Conservation (phyloP, 2,113 vertebrate genomes). For the Stigmatopora nigra region DNA sequence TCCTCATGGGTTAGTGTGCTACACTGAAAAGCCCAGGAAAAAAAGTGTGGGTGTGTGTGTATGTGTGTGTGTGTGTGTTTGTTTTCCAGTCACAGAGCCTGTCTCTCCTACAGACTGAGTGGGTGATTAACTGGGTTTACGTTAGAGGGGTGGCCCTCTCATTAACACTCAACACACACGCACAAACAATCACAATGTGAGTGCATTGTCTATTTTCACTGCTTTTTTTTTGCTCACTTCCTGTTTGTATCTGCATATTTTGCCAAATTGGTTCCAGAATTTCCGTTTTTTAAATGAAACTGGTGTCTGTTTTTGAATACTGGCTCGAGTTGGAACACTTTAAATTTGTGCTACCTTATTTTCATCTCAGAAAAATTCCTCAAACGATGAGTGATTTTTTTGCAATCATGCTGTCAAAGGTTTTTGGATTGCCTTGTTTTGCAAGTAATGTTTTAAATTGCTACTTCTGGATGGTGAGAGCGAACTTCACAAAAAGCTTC, state of each 20-base stretch:
- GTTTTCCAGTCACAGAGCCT: constrained; percentile 51
- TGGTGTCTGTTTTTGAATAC: neutral
- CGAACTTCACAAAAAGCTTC: too few species aligned
- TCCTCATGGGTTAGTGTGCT: constrained; percentile 46
- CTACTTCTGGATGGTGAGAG: too few species aligned
- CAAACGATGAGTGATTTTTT: too few species aligned
- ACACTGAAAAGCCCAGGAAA: constrained; percentile 10
- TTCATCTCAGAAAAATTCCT: too few species aligned
- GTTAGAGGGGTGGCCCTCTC: constrained; percentile 65
- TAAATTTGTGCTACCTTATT: too few species aligned
- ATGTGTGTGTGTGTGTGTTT: constrained; percentile 24
- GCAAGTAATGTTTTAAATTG: too few species aligned
- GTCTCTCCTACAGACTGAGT: constrained; percentile 59
- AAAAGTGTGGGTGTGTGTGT: constrained; percentile 11
- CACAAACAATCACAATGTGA: constrained; percentile 14
- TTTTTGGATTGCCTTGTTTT: too few species aligned
- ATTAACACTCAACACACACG: constrained; percentile 58
- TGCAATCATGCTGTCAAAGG: too few species aligned
- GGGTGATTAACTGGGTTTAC: constrained; percentile 68
- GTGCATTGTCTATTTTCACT: constrained; percentile 22
- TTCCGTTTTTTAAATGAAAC: neutral
- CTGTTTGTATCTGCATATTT: constrained; percentile 12
- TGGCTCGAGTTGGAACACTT: neutral
- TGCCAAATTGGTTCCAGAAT: neutral
- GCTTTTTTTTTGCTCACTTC: constrained; percentile 25